Evolutionary conservation across 2,888 invertebrate species (phyloP), one percentile per base, ranked within the genome.

Genomic region (Diarsia brunnea): DNA sequence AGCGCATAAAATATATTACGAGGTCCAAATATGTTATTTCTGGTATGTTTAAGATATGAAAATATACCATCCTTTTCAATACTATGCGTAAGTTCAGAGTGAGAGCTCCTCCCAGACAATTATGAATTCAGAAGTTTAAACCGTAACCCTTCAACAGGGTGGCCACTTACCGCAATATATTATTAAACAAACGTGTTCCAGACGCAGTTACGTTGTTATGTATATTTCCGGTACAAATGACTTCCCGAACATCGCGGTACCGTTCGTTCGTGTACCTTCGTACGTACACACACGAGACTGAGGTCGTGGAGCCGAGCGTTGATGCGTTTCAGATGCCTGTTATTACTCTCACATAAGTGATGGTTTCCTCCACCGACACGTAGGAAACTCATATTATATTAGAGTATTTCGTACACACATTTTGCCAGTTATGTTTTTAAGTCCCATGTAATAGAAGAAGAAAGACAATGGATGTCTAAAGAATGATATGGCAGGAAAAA

Each of bases 321-420:
- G 61, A 79, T 73, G 73, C 27, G 80, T 73, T 77, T 80, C 21
- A 77, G 53, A 77, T 80, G 53, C 73, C 24, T 49, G 43, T 49
- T 74, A 74, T 77, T 63, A 63, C 55, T 55, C n/a, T 43, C 47
- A 80, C 61, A 61, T 72, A 53, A 79, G 53, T 55, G 19, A 73
- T 64, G 51, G 24, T 77, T 72, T 53, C 80, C 73, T 63, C 19
- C 14, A 16, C n/a, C 63, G 0, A 51, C 78, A 43, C 27, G 38
- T 4, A 55, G 53, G 19, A 47, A 63, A 63, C 27, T n/a, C 21
- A 14, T 24, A n/a, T 47, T 11, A n/a, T 58, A 69, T 58, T 47
- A 21, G 10, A 38, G 7, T 38, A 38, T 43, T 38, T 24, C 2
- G 45, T 14, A n/a, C n/a, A 11, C 53, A n/a, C 1, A 53, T 53